Evolutionary conservation across 2,888 invertebrate genomes (phyloP).

Genomic region (Agrotis puta): DNA sequence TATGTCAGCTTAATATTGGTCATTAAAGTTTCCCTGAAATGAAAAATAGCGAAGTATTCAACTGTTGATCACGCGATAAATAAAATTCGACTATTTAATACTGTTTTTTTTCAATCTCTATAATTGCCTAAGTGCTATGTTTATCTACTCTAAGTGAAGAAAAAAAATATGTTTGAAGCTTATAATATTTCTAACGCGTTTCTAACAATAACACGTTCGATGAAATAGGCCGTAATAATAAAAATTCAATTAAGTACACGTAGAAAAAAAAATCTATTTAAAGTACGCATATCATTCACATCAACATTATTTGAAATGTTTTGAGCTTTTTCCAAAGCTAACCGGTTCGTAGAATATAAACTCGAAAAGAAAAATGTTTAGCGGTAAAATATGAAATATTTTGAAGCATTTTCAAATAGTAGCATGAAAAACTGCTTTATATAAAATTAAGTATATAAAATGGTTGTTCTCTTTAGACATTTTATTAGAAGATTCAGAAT

Average conservation of each 20-base stretch:
- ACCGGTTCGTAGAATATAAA: not conserved
- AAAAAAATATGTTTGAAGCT: not conserved
- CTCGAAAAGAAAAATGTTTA: not conserved
- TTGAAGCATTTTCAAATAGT: not conserved
- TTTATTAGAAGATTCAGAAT: constrained; percentile 20
- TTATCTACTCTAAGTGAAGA: no score
- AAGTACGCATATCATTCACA: no score
- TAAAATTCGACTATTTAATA: no score
- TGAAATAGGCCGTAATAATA: no score
- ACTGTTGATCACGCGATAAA: no score
- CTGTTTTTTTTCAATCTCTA: not conserved
- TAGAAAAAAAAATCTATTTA: no score
- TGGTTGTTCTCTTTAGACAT: constrained; percentile 5
- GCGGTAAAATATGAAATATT: not conserved
- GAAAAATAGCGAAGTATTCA: no score
- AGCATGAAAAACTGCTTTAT: not conserved
- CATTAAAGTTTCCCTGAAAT: no score
- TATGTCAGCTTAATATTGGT: no score
- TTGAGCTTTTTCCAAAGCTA: constrained; percentile 4
- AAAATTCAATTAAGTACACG: no score
- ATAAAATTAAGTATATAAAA: constrained; percentile 1
- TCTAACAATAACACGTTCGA: not conserved
- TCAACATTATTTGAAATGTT: not conserved
- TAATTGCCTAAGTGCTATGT: no score
- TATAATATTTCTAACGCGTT: not conserved